Conservation (phyloP, 2,797 vertebrate genomes). For the Sphenopsis melanotis region DNA sequence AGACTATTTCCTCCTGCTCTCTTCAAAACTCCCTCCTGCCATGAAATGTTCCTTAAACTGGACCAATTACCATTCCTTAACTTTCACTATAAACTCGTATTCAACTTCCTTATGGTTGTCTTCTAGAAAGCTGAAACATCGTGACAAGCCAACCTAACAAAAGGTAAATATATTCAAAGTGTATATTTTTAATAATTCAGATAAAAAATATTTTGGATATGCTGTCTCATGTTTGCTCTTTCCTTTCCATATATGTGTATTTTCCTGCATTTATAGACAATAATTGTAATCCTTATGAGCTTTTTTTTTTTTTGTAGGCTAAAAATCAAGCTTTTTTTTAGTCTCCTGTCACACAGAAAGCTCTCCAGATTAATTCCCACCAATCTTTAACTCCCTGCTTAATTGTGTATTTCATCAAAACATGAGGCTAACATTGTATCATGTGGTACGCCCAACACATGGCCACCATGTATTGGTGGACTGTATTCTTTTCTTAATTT, state of each 20-base stretch:
- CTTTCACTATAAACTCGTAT: background rate
- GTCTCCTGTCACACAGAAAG: background rate
- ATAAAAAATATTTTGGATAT: background rate
- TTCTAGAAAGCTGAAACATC: background rate
- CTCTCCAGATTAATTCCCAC: background rate
- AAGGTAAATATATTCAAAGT: background rate
- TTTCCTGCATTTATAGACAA: background rate
- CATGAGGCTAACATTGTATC: background rate
- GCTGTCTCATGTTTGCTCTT: background rate
- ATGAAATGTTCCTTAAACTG: background rate
- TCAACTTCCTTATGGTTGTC: background rate
- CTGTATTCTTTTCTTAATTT: background rate
- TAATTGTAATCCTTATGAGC: background rate
- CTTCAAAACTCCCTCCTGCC: background rate
- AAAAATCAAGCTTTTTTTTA: background rate
- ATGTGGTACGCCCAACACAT: fast-evolving
- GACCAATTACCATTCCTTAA: background rate
- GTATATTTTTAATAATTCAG: background rate
- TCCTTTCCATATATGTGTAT: background rate
- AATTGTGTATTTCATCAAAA: background rate
- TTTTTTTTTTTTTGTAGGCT: background rate
- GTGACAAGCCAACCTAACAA: background rate
- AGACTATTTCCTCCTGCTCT: background rate
- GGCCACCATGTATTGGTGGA: background rate
- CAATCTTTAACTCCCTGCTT: background rate